Evolutionary conservation across 1,140 invertebrate species (phyloP).

Genomic region (Drosophila pseudoananassae): DNA sequence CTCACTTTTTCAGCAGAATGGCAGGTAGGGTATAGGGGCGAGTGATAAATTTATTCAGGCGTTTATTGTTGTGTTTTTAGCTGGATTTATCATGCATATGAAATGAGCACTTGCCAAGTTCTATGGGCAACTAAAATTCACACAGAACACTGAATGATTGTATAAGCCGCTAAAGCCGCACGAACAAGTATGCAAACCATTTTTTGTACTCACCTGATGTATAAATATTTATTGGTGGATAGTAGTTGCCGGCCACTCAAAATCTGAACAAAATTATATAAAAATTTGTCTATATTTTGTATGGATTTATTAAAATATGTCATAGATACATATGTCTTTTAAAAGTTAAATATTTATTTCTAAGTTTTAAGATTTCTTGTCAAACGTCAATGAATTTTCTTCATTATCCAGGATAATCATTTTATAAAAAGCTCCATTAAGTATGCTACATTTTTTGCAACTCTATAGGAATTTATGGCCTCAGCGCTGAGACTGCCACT

Average conservation of each 20-base stretch:
- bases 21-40: neutral
- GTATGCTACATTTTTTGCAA: slow-evolving; percentile 26
- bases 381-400: slow-evolving; percentile 9
- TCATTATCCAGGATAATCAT: slow-evolving; percentile 19
- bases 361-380: neutral
- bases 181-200: slow-evolving; percentile 7
- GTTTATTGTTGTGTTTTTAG: slow-evolving; percentile 68
- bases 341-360: neutral
- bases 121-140: slow-evolving; percentile 19
- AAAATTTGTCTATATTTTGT: slow-evolving; percentile 1
- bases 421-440: slow-evolving; percentile 25
- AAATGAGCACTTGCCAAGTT: slow-evolving; percentile 49
- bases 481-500: slow-evolving; percentile 28
- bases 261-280: slow-evolving; percentile 7
- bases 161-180: slow-evolving; percentile 6
- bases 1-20: slow-evolving; percentile 10
- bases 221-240: slow-evolving; percentile 18
- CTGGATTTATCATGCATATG: slow-evolving; percentile 60
- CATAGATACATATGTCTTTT: no score
- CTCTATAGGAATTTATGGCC: slow-evolving; percentile 36
- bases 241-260: neutral
- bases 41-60: slow-evolving; percentile 51
- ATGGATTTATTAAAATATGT: neutral
- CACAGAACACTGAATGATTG: slow-evolving; percentile 30
- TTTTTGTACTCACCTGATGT: slow-evolving; percentile 3